Conservation (phyloP, 2,888 invertebrate species). For the Leptogaster cylindrica region DNA sequence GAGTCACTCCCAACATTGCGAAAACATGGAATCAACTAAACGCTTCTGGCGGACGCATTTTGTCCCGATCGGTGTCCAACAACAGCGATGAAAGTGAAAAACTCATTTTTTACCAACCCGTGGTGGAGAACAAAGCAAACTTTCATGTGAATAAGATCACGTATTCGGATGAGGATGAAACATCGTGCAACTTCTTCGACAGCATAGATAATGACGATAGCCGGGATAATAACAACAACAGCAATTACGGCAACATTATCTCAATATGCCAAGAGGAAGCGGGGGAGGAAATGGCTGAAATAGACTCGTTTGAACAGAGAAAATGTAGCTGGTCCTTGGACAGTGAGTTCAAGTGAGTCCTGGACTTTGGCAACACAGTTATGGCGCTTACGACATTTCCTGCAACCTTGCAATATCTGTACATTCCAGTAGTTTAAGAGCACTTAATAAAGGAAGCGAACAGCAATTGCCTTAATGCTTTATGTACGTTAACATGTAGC, state of each 20-base stretch:
- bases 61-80: conserved; percentile 42
- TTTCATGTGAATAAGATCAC: conserved; percentile 49
- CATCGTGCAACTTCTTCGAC: conserved; percentile 48
- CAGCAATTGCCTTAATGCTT: conserved; percentile 24
- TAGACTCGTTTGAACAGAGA: conserved; percentile 46
- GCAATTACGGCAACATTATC: conserved; percentile 29
- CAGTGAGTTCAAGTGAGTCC: conserved; percentile 32
- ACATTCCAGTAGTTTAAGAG: not conserved
- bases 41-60: not conserved
- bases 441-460: conserved; percentile 4
- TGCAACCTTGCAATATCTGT: conserved; percentile 19
- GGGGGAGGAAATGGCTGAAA: conserved; percentile 50
- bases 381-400: no score
- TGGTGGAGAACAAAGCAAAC: conserved; percentile 42
- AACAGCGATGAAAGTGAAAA: conserved; percentile 47
- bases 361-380: no score
- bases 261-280: conserved; percentile 43
- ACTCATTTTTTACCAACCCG: conserved; percentile 42
- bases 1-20: conserved; percentile 47
- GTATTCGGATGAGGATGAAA: conserved; percentile 42
- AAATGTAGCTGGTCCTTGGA: conserved; percentile 49
- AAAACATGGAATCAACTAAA: conserved; percentile 50
- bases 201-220: conserved; percentile 48
- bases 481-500: conserved; percentile 22
- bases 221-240: conserved; percentile 34